Percentiles rank a stretch among this genome's conserved stretches.
Conservation (phyloP, 2,113 vertebrate genomes). For the Pluvianellus socialis region DNA sequence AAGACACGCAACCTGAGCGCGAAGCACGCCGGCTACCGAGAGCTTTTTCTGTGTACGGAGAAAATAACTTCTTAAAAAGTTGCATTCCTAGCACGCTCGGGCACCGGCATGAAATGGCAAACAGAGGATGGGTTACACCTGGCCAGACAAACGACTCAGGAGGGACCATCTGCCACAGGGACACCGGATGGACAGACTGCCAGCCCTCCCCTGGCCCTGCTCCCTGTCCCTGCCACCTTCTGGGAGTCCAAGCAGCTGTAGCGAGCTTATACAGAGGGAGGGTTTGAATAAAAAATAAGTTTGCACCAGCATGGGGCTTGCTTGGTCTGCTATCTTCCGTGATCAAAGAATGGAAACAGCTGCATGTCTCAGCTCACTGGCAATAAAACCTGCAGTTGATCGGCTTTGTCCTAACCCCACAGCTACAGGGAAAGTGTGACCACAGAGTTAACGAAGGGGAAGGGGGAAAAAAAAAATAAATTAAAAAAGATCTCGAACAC, state of each 20-base stretch:
- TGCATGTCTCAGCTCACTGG: constrained; percentile 28
- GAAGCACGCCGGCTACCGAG: background rate
- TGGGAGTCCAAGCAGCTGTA: background rate
- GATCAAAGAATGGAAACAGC: constrained; percentile 51
- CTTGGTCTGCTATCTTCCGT: constrained; percentile 16
- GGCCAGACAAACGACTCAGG: background rate
- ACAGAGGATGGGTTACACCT: background rate
- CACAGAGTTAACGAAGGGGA: background rate
- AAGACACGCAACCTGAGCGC: background rate
- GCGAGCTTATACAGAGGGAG: background rate
- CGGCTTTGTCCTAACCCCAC: background rate
- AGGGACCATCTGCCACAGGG: background rate
- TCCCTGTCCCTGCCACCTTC: background rate
- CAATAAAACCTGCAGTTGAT: constrained; percentile 15
- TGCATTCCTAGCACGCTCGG: background rate
- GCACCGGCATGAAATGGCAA: background rate
- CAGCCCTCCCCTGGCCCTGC: background rate
- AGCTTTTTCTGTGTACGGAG: background rate
- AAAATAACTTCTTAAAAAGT: background rate
- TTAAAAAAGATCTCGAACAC: background rate
- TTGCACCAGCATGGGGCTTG: background rate
- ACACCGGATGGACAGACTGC: accelerated
- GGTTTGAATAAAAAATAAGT: background rate
- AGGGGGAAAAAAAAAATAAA: background rate
- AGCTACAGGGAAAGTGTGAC: background rate